Conservation (phyloP, 2,797 vertebrate species). For the Nyctalus aviator region DNA sequence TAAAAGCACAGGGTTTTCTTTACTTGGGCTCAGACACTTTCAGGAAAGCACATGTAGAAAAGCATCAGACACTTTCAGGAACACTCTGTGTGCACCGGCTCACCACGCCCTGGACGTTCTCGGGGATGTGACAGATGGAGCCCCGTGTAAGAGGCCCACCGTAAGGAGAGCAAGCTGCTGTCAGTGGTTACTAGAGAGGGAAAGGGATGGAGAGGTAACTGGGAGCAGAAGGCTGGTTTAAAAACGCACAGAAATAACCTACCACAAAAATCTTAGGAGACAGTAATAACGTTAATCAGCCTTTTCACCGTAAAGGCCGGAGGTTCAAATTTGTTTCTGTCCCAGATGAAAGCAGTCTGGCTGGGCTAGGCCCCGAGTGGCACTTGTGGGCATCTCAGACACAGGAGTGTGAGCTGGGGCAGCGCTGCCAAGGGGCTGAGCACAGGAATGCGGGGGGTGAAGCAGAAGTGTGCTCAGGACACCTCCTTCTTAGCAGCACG, state of each 20-base stretch:
- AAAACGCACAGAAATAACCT: slow-evolving; percentile 7
- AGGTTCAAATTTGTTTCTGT: slow-evolving; percentile 44
- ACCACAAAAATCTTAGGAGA: slow-evolving; percentile 42
- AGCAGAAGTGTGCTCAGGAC: not conserved
- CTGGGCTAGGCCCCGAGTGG: slow-evolving; percentile 21
- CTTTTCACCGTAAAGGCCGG: slow-evolving; percentile 28
- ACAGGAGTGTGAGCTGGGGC: not conserved
- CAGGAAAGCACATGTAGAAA: slow-evolving; percentile 66
- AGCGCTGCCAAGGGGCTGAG: not conserved
- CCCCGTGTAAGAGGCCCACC: slow-evolving; percentile 9
- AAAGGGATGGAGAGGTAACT: not conserved
- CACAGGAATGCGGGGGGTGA: not conserved
- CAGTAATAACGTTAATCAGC: slow-evolving; percentile 22
- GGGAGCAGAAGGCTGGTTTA: not conserved
- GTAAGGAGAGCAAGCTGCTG: not conserved
- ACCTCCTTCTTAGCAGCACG: not conserved
- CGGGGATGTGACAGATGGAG: not conserved
- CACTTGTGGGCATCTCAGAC: slow-evolving; percentile 25
- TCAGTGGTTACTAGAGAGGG: not conserved
- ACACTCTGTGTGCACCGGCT: not conserved
- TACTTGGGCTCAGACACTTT: slow-evolving; percentile 68
- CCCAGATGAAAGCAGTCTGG: slow-evolving; percentile 47
- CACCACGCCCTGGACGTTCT: not conserved
- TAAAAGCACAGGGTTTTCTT: slow-evolving; percentile 62
- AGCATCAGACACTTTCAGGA: slow-evolving; percentile 55